Percentiles rank a stretch among this genome's conserved stretches.
Conservation (phyloP, 2,113 vertebrate genomes). For the Colaptes auratus region DNA sequence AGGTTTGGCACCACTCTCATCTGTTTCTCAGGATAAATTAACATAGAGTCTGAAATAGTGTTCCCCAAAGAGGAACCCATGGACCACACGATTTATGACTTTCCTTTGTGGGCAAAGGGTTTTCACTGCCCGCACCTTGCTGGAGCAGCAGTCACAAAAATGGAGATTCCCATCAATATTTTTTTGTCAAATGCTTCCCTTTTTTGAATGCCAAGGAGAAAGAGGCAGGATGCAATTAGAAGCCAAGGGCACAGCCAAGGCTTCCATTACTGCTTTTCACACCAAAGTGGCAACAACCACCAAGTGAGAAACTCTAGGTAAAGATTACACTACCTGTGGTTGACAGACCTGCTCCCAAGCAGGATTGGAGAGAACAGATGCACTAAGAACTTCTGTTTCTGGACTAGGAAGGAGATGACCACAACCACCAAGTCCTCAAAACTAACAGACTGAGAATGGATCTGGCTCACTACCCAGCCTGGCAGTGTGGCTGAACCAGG, state of each 20-base stretch:
- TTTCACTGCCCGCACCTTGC: constrained; percentile 17
- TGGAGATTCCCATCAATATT: not conserved
- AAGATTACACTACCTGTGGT: not conserved
- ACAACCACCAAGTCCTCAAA: not conserved
- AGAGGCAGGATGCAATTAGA: not conserved
- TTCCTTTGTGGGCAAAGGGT: not conserved
- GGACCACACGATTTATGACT: constrained; percentile 2
- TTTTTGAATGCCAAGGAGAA: not conserved
- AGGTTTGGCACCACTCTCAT: not conserved
- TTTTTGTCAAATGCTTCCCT: constrained; percentile 20
- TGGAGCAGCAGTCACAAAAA: constrained; percentile 26
- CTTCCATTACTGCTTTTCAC: not conserved
- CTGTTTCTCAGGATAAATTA: constrained; percentile 30
- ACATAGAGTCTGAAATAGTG: not conserved
- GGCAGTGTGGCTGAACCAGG: fast-evolving
- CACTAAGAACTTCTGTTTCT: not conserved
- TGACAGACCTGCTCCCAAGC: not conserved
- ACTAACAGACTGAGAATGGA: not conserved
- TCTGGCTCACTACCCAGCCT: not conserved
- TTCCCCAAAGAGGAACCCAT: constrained; percentile 15
- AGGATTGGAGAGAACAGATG: not conserved
- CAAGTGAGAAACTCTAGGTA: not conserved
- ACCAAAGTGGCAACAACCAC: not conserved
- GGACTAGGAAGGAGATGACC: not conserved
- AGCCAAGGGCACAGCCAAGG: not conserved